phyloP scores from a whole-genome alignment of 2,113 vertebrate species.

The Elgaria multicarinata region DNA sequence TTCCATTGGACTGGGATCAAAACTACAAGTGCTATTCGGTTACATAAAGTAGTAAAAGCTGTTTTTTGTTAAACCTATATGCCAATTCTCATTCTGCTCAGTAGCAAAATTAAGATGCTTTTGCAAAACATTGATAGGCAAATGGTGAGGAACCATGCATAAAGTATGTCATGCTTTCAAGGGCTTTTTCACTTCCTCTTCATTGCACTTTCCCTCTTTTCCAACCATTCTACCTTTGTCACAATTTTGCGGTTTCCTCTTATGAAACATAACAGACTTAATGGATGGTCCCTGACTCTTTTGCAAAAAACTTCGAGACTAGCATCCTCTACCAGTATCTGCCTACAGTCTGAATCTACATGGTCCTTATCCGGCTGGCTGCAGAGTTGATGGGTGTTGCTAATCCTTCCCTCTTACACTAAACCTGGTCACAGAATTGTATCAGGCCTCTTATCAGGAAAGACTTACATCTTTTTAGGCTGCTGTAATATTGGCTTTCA shows the following conservation, averaged over 20 bases:
- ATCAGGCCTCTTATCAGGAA: not conserved
- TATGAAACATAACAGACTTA: not conserved
- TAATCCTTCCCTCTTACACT: not conserved
- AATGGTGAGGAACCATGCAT: not conserved
- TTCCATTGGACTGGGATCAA: not conserved
- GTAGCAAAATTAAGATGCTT: fast-evolving
- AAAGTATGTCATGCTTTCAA: not conserved
- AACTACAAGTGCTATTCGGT: not conserved
- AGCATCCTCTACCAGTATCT: not conserved
- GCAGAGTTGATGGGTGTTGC: not conserved
- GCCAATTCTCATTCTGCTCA: not conserved
- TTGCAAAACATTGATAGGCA: not conserved
- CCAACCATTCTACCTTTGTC: not conserved
- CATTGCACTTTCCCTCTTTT: not conserved
- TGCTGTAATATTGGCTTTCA: not conserved
- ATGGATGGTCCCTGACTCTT: not conserved
- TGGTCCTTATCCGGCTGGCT: too few species aligned
- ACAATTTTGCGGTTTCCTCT: not conserved
- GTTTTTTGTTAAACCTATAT: not conserved
- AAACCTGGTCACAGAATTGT: not conserved
- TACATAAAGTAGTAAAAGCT: not conserved
- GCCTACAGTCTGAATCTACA: too few species aligned
- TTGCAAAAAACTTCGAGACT: not conserved
- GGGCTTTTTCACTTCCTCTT: not conserved
- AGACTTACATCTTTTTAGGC: not conserved